Conservation (phyloP, 1,140 invertebrate genomes). For the Pogonus chalceus region DNA sequence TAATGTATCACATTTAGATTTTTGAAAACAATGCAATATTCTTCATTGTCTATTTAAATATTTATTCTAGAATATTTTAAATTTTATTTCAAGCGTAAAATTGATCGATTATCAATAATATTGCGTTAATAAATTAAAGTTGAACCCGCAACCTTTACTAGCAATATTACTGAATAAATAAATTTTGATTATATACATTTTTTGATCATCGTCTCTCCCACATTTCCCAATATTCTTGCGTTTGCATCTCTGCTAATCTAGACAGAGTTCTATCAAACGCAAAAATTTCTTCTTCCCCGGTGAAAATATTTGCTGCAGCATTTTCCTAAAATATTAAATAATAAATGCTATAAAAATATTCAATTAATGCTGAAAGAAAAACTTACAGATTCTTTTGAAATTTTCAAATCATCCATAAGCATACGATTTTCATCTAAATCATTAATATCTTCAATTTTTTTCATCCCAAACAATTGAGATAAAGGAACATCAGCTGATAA, state of each 20-base stretch:
- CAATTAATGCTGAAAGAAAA: neutral
- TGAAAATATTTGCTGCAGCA: constrained; percentile 79
- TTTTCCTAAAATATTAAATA: constrained; percentile 41
- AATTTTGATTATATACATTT: constrained; percentile 9
- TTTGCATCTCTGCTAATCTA: constrained; percentile 91
- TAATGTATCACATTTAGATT: no score
- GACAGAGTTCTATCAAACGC: constrained; percentile 92
- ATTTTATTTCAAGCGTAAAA: neutral
- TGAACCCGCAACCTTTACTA: constrained; percentile 22
- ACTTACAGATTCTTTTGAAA: constrained; percentile 41
- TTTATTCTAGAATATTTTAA: no score
- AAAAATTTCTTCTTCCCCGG: constrained; percentile 94
- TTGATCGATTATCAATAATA: no score
- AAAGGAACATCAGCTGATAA: constrained; percentile 62
- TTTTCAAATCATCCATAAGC: constrained; percentile 89
- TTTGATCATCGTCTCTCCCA: constrained; percentile 43
- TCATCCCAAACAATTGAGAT: constrained; percentile 61
- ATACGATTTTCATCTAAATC: constrained; percentile 65
- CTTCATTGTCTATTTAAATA: no score
- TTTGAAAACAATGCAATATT: no score
- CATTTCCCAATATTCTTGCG: constrained; percentile 79
- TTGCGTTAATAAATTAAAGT: neutral
- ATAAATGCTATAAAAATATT: neutral
- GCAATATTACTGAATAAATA: constrained; percentile 12
- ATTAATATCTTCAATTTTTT: constrained; percentile 39